Evolutionary conservation across 92 coral and sea anemone genomes (phyloP), one percentile per base, ranked within the genome.

Genomic region (Zoanthus sociatus): DNA sequence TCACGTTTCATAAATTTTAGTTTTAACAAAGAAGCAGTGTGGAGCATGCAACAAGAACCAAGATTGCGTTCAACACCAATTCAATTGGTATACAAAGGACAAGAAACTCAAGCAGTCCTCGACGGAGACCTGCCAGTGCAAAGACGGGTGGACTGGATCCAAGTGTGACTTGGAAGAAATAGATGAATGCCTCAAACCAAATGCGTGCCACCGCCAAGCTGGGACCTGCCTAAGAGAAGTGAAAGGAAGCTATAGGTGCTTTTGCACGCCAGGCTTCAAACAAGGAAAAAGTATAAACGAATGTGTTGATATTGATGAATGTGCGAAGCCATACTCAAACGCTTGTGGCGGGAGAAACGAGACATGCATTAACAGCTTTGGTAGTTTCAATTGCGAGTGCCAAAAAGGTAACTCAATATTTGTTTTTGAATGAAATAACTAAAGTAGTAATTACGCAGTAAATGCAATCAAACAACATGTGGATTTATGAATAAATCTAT

Each of bases 331-430:
- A 3, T 55, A 77, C 48, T 0, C 44, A 32, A 77, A 77, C 47
- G 66, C 82, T 4, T 77, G 82, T 18, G 21, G 66, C 1, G 68
- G 16, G 2, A 53, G 26, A 77, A 53, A 77, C 18, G 82, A 54
- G 18, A 21, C 15, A 5, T 77, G 82, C 8, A 16, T 77, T 11
- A 77, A 77, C 48, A 77, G 47, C 46, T 77, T 77, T 54, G 82
- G 82, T 3, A 77, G 82, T 15, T 77, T 51, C 63, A 53, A 3
- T 20, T 77, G 82, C 30, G 68, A 77, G 46, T 77, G 82, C 21
- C 0, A 53, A 4, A 13, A 53, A 77, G 82, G 82, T 77, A 32
- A 30, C 67, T 48, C 45, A 47, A 9, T 26, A 26, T 45, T 46
- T 42, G 16, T 11, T 16, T 8, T 10, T 4, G 15, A 13, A 11